Evolutionary conservation across 2,888 invertebrate species (phyloP), one percentile per base, ranked within the genome.

Genomic region (Nematopogon swammerdamellus): DNA sequence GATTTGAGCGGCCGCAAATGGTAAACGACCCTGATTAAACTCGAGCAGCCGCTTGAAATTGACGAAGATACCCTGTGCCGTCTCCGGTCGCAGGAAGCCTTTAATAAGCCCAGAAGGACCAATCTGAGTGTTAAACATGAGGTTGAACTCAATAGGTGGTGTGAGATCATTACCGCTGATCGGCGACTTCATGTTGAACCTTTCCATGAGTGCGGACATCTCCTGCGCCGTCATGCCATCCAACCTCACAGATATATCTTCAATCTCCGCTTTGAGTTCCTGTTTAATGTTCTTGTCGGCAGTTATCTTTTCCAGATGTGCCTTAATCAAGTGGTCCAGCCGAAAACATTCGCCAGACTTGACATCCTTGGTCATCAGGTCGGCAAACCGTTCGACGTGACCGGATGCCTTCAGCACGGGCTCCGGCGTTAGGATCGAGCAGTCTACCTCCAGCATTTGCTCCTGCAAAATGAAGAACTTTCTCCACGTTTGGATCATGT

Each of bases 11-110:
- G 96, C 97, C 55, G 98, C 98, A 80, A 99, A 99, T 19, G 99
- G 99, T 30, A 98, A 70, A 55, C 86, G 87, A 6, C 97, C 97
- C 65, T 96, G 95, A 70, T 99, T 99, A 69, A 99, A 99, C 70
- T 97, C 97, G 49, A 99, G 71, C 19, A 99, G 82, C 14, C 99
- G 84, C 70, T 99, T 99, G 69, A 99, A 99, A 73, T 99, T 99
- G 0, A 99, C 98, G 76, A 99, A 99, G 58, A 99, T 99, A 19
- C 99, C 99, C 71, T 99, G 99, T 0, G 99, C 99, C 14, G 99
- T 99, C 81, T 99, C 99, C 18, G 99, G 99, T 52, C 99, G 85
- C 18, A 99, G 81, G 66, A 91, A 99, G 79, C 95, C 97, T 79
- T 96, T 96, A 1, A 96, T 84, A 50, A 93, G 76, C 0, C 98